Evolutionary conservation across 2,113 vertebrate species (phyloP), one percentile per base, ranked within the genome.

Genomic region (Siniperca chuatsi): DNA sequence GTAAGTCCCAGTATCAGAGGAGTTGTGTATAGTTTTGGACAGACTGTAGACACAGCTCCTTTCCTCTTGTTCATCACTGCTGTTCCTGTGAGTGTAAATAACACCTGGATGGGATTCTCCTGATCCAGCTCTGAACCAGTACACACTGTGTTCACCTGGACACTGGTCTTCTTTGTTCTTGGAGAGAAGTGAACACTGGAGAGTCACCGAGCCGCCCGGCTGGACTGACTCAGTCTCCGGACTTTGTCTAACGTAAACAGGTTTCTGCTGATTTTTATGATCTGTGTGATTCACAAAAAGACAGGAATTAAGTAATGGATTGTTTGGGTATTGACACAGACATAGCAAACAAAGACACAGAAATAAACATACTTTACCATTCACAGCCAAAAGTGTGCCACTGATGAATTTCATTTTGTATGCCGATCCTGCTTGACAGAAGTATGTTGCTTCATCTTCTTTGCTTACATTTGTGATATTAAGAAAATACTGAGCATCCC

Each of bases 401-500:
- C 71, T 79, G 0, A n/a, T 0, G 3, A 90, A 71, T 5, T 0
- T 0, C 60, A 88, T 71, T 2, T 0, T 0, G 13, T 81, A 90
- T 21, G 37, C 37, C 0, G 11, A 0, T 78, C 90, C 92, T 4
- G 18, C 16, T 64, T 88, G 87, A 75, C 92, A 92, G 37, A 90
- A n/a, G 61, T 92, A 92, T 6, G 68, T 87, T 15, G 66, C 91
- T 80, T 91, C 90, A 65, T 92, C 92, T 15, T 91, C 86, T 92
- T 87, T 90, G 37, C 18, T 89, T 0, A 87, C 65, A 54, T 92
- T 87, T 66, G 0, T 73, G 73, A 93, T 90, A 6, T 1, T 46
- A 6, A 93, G 81, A 62, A 2, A 15, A 75, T 69, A 20, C 0
- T 15, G 2, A 13, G 1, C 0, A 4, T 3, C 12, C 7, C 0